Conservation (phyloP, 2,797 vertebrate species). For the Psittacula derbiana region DNA sequence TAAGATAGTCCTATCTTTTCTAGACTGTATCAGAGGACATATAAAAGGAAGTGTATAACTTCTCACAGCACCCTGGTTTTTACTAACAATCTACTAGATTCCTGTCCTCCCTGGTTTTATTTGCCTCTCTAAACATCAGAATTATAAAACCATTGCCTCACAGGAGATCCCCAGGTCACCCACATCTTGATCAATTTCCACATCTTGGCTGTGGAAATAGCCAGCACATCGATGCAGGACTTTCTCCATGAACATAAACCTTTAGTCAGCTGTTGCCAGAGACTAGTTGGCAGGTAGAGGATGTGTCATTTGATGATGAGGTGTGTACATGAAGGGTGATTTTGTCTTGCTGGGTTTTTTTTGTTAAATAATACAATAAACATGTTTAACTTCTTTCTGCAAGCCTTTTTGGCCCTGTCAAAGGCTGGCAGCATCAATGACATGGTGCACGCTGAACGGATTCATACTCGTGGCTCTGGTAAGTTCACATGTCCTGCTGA, state of each 20-base stretch:
- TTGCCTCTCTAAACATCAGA: neutral
- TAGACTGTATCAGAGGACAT: neutral
- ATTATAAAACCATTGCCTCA: neutral
- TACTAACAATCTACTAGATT: neutral
- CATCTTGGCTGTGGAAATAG: neutral
- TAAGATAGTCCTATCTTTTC: neutral
- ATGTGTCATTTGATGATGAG: neutral
- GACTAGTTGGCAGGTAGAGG: neutral
- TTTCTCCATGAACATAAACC: neutral
- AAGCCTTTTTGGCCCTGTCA: neutral
- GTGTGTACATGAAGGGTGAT: accelerated
- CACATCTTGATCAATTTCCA: neutral
- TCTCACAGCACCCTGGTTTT: neutral
- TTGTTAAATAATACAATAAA: neutral
- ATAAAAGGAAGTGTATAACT: neutral
- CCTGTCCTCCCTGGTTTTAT: neutral
- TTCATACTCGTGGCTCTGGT: accelerated
- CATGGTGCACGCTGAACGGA: accelerated
- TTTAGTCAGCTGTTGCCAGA: neutral
- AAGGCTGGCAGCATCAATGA: neutral
- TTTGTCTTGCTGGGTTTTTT: neutral
- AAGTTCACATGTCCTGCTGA: neutral
- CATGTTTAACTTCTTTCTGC: neutral
- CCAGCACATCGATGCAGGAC: neutral
- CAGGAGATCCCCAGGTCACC: neutral